Evolutionary conservation across 2,113 vertebrate species (phyloP).

Genomic region (human (Homo sapiens)): GRCh38 chr13:68989001-68989500

Average conservation of each 20-base stretch:
- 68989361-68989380: constrained; percentile 21
- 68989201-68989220: neutral
- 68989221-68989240: constrained; percentile 59
- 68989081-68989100: constrained; percentile 31
- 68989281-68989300: constrained; percentile 70
- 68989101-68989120: constrained; percentile 16
- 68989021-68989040: neutral
- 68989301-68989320: constrained; percentile 69
- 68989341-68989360: constrained; percentile 53
- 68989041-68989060: constrained; percentile 35
- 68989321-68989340: constrained; percentile 75
- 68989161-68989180: constrained; percentile 30
- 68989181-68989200: constrained; percentile 19
- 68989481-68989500: neutral
- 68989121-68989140: constrained; percentile 52
- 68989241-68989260: constrained; percentile 82
- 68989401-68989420: constrained; percentile 82
- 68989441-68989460: constrained; percentile 80
- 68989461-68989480: constrained; percentile 16
- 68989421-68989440: constrained; percentile 76
- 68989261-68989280: constrained; percentile 60
- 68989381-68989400: constrained; percentile 56
- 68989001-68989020: constrained; percentile 6
- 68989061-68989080: constrained; percentile 12
- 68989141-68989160: constrained; percentile 56